Evolutionary conservation across 2,888 invertebrate species (phyloP), one percentile per base, ranked within the genome.

Genomic region (Chrysolina americana): DNA sequence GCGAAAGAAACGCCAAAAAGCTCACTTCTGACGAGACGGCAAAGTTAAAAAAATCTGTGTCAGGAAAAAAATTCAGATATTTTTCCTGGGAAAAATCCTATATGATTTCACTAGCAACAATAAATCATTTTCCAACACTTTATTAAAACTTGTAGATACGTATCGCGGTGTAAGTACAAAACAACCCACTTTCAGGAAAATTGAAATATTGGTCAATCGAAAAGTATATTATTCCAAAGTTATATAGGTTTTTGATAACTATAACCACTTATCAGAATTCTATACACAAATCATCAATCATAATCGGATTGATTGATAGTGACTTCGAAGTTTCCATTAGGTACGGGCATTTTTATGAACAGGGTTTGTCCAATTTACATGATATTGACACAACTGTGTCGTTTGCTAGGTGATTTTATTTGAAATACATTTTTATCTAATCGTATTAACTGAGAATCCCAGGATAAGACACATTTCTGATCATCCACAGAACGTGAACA

Each of bases 201-300:
- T 53, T 53, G 53, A 53, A 53, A 53, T 53, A 53, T 21, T 15
- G 21, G 53, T 53, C 53, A 1, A 21, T 21, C 13, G 4, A 13
- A 48, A 48, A 17, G 17, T 21, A 11, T 53, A 53, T 36, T 36
- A 36, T 36, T 36, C 36, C 53, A 11, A 53, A 53, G 21, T 5
- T 13, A 21, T 21, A 19, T 21, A 53, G 3, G 21, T 17, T 53
- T 53, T 3, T 5, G 21, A 53, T 48, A 48, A 48, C n/a, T 48
- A 53, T 53, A 53, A 53, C 53, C 53, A 53, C 53, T 53, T 53
- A 53, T 23, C 53, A 21, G 19, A 11, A 53, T 53, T 53, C 5
- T 11, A 53, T 53, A 53, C 21, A 19, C 23, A 21, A 53, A 53
- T 9, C 21, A 53, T 53, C 53, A 53, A 53, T 53, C 53, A 53